Evolutionary conservation across 2,797 vertebrate species (phyloP), one percentile per base, ranked within the genome.

Genomic region (Okamejei kenojei): DNA sequence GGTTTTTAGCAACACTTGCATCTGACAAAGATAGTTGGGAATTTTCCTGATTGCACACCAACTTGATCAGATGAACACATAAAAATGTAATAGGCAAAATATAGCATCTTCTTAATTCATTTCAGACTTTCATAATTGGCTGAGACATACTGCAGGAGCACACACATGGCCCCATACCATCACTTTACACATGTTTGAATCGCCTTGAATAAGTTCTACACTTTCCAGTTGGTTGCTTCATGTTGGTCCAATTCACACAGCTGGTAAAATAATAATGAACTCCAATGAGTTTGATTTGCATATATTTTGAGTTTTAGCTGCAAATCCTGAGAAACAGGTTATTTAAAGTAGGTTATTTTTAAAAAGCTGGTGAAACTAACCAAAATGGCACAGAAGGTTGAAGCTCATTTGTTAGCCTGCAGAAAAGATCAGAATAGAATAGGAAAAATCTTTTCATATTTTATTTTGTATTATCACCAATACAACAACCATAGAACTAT

Each of bases 21-120:
- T 54, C 68, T 54, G 23, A 92, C 35, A 92, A 86, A 76, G 90
- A 68, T 76, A 92, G 45, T 91, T 91, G 88, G 19, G 35, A 73
- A 74, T 23, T 71, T 91, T 74, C 26, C 10, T 73, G 19, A 91
- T 73, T 35, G 3, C 38, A 38, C 23, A 73, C 13, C 71, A 54
- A 54, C 71, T 58, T 54, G 35, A 92, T 92, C 68, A 74, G 13
- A 76, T 13, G n/a, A 26, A 92, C 45, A 92, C 13, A 45, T 68
- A 65, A 68, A 29, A 91, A 11, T 3, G 74, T 76, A 73, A 92
- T 58, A 74, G 29, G 26, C 54, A 17, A 92, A 35, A 74, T 74
- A 65, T 0, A 74, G 13, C 11, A 92, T 45, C 26, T 92, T 74
- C 15, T 15, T 21, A 91, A 21, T 45, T 73, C 9, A 91, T 91